Evolutionary conservation across 2,797 vertebrate species (phyloP).

Genomic region (Novumbra hubbsi): DNA sequence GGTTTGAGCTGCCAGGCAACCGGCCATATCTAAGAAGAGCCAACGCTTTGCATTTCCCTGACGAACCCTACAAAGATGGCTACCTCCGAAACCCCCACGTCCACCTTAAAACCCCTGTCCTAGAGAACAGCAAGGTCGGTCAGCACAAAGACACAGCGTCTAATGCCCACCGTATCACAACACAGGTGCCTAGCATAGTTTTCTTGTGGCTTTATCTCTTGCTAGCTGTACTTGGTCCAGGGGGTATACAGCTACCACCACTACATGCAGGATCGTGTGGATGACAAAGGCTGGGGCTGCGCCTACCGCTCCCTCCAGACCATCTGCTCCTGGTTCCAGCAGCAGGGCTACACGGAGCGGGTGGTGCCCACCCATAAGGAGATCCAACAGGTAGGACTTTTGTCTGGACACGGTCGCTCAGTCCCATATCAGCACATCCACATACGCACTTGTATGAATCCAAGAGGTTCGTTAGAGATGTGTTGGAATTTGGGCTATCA

Average conservation of each 20-base stretch:
- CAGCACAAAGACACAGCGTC: not conserved
- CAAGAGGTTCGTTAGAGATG: not conserved
- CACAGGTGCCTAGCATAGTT: not conserved
- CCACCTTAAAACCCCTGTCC: conserved; percentile 77
- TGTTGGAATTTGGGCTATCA: not conserved
- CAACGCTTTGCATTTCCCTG: conserved; percentile 89
- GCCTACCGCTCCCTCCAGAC: conserved; percentile 96
- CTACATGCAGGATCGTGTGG: conserved; percentile 91
- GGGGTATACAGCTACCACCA: conserved; percentile 92
- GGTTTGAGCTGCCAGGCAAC: conserved; percentile 80
- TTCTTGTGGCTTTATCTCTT: not conserved
- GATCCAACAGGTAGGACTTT: conserved; percentile 86
- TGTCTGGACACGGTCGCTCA: not conserved
- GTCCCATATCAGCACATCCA: not conserved
- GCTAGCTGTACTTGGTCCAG: conserved; percentile 81
- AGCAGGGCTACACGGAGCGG: conserved; percentile 85
- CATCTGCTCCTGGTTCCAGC: conserved; percentile 94
- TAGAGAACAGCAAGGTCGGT: conserved; percentile 82
- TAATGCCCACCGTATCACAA: not conserved
- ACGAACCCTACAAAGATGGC: conserved; percentile 86
- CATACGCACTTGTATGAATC: not conserved
- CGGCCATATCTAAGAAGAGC: conserved; percentile 87
- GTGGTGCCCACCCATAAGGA: conserved; percentile 87
- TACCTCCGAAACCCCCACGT: conserved; percentile 89
- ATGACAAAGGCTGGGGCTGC: conserved; percentile 97